Base-by-base conservation (phyloP, 2,888 invertebrate species). In the Stomorhina lunata region DNA sequence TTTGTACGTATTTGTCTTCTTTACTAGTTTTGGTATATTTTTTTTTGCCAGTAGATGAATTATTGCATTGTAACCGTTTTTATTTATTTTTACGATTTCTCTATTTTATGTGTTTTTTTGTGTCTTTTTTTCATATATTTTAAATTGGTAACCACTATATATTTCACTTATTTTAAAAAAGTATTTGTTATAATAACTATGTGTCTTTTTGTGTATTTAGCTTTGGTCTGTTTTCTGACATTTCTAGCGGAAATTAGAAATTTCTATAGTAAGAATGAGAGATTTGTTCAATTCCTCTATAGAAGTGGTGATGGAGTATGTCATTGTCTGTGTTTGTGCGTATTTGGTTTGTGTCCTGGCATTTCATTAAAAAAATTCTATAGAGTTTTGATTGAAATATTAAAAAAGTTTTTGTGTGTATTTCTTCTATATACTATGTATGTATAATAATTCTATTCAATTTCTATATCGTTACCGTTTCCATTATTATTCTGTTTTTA, bases 201-300 rank as follows among this genome's bases (percentile, higher is more conserved):
- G 9, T 61, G 17, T 34, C 12, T 45, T 9, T 63, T 37, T 78
- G 17, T 53, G 45, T 15, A 34, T 17, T 22, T 45, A 17, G 43
- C 17, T 20, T 48, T 53, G 29, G 32, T 69, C 0, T 43, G 20
- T 43, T 34, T 66, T 69, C 43, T 63, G 32, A 43, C 53, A 69
- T 61, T 77, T 77, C 22, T 32, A 34, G 27, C 53, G 78, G 71
- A 78, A 71, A 71, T 78, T 71, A 65, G 53, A 65, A 78, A 65
- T 69, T n/a, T 78, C 55, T 71, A 48, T 53, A 12, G 10, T 25
- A 12, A 12, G 32, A 10, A 57, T 29, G 10, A 34, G 17, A 12
- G 32, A 10, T 69, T 29, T 43, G 4, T 37, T 22, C 34, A 59
- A 34, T 22, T 59, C 34, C 5, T 20, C 15, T 34, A 27, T 40